Evolutionary conservation across 1,140 invertebrate species (phyloP).

Genomic region (Euwallacea similis): DNA sequence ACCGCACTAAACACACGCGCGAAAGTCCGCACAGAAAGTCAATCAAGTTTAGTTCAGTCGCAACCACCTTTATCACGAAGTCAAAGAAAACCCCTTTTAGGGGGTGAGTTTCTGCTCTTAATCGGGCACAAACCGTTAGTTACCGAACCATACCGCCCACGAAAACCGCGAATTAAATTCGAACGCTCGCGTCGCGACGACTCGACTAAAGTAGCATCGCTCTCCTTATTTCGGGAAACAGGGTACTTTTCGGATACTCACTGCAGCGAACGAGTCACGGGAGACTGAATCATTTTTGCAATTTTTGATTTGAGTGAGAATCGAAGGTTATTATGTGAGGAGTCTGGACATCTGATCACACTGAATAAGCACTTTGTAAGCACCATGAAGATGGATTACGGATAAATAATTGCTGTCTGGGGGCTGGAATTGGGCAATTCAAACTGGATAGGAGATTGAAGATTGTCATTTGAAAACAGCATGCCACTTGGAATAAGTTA

Average conservation of each 20-base stretch:
- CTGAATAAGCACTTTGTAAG: no score
- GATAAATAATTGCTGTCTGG: no score
- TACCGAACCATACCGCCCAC: conserved; percentile 21
- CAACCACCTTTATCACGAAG: neutral
- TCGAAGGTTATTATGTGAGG: neutral
- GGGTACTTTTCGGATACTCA: conserved; percentile 39
- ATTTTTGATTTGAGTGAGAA: conserved; percentile 13
- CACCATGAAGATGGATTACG: no score
- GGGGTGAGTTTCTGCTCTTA: conserved; percentile 9
- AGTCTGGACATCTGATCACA: neutral
- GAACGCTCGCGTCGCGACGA: conserved; percentile 40
- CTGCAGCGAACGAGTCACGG: conserved; percentile 29
- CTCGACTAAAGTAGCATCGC: conserved; percentile 41
- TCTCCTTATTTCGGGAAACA: conserved; percentile 48
- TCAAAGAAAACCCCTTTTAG: neutral
- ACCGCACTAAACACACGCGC: conserved; percentile 9
- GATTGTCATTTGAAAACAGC: no score
- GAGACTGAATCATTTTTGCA: conserved; percentile 31
- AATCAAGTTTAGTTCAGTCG: neutral
- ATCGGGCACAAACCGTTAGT: conserved; percentile 11
- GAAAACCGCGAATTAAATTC: conserved; percentile 31
- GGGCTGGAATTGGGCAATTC: no score
- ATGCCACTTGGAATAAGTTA: no score
- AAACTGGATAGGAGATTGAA: no score
- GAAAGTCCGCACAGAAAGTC: conserved; percentile 5